Conservation (phyloP, 2,113 vertebrate genomes). For the Gymnorhina tibicen region DNA sequence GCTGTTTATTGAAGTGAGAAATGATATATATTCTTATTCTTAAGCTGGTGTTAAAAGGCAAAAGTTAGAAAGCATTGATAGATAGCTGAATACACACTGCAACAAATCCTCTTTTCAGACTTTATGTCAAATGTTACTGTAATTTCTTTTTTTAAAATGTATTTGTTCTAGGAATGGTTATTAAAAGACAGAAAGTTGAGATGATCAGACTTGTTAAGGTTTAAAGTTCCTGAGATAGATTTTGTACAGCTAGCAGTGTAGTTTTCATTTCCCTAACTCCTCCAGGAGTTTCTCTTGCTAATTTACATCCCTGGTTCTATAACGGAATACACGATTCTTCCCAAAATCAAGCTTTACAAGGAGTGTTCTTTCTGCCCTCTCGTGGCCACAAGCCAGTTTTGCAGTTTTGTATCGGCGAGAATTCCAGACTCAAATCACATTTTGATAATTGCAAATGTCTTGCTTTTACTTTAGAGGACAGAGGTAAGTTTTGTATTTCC, state of each 20-base stretch:
- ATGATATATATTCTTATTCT: background rate
- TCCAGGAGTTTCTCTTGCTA: background rate
- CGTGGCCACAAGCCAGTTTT: slow-evolving; percentile 46
- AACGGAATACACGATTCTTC: background rate
- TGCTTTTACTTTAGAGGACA: background rate
- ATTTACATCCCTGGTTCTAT: background rate
- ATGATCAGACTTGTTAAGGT: background rate
- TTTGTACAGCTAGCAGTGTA: background rate
- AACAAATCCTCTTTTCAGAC: background rate
- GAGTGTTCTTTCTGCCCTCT: slow-evolving; percentile 54
- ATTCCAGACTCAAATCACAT: background rate
- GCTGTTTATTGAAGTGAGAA: background rate
- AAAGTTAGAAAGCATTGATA: background rate
- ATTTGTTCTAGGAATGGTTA: background rate
- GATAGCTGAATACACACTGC: background rate
- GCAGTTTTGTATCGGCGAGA: background rate
- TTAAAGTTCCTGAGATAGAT: background rate
- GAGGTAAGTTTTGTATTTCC: background rate
- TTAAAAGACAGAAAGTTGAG: background rate
- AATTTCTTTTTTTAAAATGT: background rate
- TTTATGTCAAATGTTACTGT: background rate
- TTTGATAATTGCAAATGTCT: background rate
- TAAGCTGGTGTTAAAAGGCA: background rate
- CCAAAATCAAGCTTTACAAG: background rate
- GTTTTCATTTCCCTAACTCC: background rate